phyloP scores from a whole-genome alignment of 2,797 vertebrate species.

The Orestias chungarensis region DNA sequence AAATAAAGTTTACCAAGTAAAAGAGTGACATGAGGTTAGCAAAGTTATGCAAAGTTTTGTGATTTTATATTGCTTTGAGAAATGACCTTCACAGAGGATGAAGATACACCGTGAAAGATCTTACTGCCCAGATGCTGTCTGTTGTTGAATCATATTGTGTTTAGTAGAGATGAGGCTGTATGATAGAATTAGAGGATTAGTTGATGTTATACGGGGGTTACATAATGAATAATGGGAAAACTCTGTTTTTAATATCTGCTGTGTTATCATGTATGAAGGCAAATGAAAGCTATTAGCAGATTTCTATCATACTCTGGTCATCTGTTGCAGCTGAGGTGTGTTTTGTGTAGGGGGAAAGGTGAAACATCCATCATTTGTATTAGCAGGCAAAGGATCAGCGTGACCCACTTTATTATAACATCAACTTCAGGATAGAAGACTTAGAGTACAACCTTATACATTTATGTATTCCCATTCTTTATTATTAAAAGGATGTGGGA shows the following conservation, averaged over 20 bases:
- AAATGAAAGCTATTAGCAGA: constrained; percentile 37
- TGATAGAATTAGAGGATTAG: background rate
- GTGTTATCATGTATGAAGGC: constrained; percentile 22
- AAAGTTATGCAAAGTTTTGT: background rate
- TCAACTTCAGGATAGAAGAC: constrained; percentile 25
- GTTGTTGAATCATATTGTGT: constrained; percentile 40
- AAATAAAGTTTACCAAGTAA: constrained; percentile 49
- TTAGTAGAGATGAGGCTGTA: background rate
- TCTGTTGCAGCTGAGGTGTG: constrained; percentile 6
- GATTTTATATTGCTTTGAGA: background rate
- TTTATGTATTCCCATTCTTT: constrained; percentile 53
- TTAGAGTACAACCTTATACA: constrained; percentile 1
- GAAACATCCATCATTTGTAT: constrained; percentile 39
- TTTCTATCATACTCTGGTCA: constrained; percentile 26
- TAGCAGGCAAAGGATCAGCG: constrained; percentile 36
- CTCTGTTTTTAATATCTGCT: constrained; percentile 31
- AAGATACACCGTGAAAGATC: constrained; percentile 52
- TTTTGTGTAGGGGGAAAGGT: constrained; percentile 8
- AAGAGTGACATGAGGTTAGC: constrained; percentile 9
- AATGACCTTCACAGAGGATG: background rate
- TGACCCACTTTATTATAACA: constrained; percentile 47
- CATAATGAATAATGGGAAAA: constrained; percentile 36
- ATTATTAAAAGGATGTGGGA: constrained; percentile 42
- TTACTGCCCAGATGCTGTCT: constrained; percentile 59
- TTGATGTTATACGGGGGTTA: constrained; percentile 11